Base-by-base conservation (phyloP, 2,888 invertebrate species). In the Tridacna gigas region DNA sequence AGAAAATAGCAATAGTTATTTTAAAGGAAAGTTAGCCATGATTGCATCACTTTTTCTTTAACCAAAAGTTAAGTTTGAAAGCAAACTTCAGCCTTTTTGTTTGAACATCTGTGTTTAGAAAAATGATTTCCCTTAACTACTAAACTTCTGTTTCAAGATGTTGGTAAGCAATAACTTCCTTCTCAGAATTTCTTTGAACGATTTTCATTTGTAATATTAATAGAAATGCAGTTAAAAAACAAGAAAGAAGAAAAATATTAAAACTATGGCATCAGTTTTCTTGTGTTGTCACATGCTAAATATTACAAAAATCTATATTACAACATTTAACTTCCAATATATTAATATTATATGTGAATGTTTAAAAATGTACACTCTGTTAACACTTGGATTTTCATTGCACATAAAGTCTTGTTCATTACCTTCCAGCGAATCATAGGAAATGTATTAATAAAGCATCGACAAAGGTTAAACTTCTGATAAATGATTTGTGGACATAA, bases 361-460 rank as follows among this genome's bases (percentile, higher is more conserved):
- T 22, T 71, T 51, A 71, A 71, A 71, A 71, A n/a, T 71, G 71
- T 71, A 71, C 71, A 71, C 51, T 71, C 22, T 78, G 73, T 71
- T 79, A 79, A 82, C 82, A 82, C 79, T 82, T 79, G 79, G 76
- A 79, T 82, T 82, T 74, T 79, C 78, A 83, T 83, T 83, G 83
- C 83, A 83, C 83, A 79, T 77, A 77, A 51, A 56, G 65, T 47
- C 73, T 83, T 83, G 82, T 83, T 82, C 82, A 82, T 26, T 66
- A 66, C 66, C 26, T 66, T 45, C 67, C 37, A 37, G 67, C 28
- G 45, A 37, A 67, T n/a, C 13, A 63, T 22, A 63, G 63, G 25
- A 25, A 63, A 63, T 56, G 3, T 56, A 56, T 56, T 20, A 37
- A 5, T 11, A 56, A 56, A 56, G 5, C 9, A 56, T 56, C 9